Conservation (phyloP, 2,113 vertebrate species). For the Cephalopterus ornatus region DNA sequence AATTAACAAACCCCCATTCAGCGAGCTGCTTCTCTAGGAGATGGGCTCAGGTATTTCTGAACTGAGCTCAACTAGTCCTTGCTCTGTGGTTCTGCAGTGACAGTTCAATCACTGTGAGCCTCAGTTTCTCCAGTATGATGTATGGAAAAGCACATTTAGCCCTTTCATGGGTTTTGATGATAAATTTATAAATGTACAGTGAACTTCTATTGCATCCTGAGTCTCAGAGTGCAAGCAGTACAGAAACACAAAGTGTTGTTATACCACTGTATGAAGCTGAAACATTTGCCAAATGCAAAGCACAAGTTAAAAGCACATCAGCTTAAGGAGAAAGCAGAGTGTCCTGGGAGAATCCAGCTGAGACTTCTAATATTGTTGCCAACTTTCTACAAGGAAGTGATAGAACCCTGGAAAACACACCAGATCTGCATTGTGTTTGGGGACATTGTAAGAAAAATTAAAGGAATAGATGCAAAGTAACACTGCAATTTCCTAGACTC, state of each 20-base stretch:
- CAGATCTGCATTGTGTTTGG: background rate
- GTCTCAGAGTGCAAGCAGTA: background rate
- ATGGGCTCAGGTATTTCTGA: background rate
- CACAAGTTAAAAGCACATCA: slow-evolving; percentile 33
- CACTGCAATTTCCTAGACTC: background rate
- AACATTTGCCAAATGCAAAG: slow-evolving; percentile 32
- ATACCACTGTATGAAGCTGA: background rate
- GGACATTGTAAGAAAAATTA: background rate
- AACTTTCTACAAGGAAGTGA: background rate
- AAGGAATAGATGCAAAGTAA: background rate
- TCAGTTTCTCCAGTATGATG: background rate
- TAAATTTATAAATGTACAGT: background rate
- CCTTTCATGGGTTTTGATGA: slow-evolving; percentile 7
- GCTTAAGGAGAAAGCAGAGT: background rate
- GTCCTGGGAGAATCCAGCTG: slow-evolving; percentile 10
- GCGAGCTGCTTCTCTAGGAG: background rate
- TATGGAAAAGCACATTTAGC: background rate
- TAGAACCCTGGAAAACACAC: background rate
- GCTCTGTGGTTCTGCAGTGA: background rate
- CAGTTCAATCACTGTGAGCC: background rate
- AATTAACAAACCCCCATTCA: background rate
- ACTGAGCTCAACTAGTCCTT: background rate
- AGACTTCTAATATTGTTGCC: background rate
- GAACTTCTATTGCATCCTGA: background rate
- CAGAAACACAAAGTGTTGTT: background rate